Evolutionary conservation across 2,888 invertebrate genomes (phyloP), one percentile per base, ranked within the genome.

Genomic region (Idaea biselata): DNA sequence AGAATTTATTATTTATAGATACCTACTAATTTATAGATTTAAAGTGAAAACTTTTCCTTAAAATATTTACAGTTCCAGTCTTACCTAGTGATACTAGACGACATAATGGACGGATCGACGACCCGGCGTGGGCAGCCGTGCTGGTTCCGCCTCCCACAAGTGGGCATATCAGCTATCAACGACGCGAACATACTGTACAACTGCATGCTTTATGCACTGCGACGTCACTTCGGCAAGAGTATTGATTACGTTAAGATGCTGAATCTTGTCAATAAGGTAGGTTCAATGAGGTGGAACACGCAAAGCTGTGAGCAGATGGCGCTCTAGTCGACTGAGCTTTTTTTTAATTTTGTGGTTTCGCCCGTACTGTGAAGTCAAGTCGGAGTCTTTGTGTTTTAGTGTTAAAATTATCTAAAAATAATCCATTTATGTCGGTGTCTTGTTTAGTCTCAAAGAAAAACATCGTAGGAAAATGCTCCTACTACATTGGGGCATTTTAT

Each of bases 51-150:
- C 6, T 57, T 11, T 33, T 60, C 33, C 16, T 44, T 55, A 44
- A 60, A 63, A 33, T 70, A 6, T 86, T 63, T 91, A 32, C 86
- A 98, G 98, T 84, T 97, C 6, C 98, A 99, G 91, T 95, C 96
- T 7, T 96, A 94, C 83, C 95, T 97, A 69, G 81, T 99, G 17
- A 94, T 99, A 3, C 84, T 94, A 17, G 99, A 99, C 85, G 99
- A 99, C 82, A 95, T 99, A 25, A 97, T 98, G 95, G 99, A 99
- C 84, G 88, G 93, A 2, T 96, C 98, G 0, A 85, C 93, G 60
- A 95, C 94, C 0, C 94, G 99, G 25, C 93, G 99, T 63, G 98
- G 98, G 5, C 94, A 95, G 75, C 95, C 95, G 0, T 98, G 98
- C 82, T 99, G 99, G 99, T 96, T 97, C 84, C 93, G 92, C 59